These are phyloP conservation scores for Drosophila anomelani DNA, from an alignment of 2,888 invertebrate species.

Conservation along the genomic window DNA sequence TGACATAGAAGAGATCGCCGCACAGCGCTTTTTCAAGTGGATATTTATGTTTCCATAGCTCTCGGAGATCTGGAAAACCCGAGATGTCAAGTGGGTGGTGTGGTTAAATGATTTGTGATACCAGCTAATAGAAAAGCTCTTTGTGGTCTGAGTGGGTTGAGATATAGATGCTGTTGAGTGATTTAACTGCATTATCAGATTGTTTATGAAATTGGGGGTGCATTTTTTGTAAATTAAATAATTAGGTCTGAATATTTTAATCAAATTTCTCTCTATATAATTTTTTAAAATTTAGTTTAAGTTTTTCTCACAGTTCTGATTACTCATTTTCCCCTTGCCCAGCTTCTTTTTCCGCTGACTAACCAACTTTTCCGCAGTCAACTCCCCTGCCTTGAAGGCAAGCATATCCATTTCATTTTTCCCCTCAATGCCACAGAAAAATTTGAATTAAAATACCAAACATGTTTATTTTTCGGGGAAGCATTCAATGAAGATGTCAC, in stretches of 20 bases:
- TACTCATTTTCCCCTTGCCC: background rate
- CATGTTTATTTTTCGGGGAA: constrained; percentile 42
- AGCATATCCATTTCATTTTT: constrained; percentile 56
- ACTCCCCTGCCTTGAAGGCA: background rate
- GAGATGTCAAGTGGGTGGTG: constrained; percentile 49
- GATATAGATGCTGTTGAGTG: background rate
- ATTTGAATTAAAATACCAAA: constrained; percentile 74
- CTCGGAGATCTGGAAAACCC: constrained; percentile 50
- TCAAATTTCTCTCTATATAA: background rate
- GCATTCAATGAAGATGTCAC: constrained; percentile 31
- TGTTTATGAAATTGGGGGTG: background rate
- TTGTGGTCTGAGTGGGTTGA: constrained; percentile 23
- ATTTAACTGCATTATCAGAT: constrained; percentile 21
- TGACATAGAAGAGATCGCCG: constrained; percentile 4
- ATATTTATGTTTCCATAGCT: constrained; percentile 48
- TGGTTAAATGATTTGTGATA: constrained; percentile 24
- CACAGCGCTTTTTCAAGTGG: constrained; percentile 58
- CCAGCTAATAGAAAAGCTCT: constrained; percentile 40
- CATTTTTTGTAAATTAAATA: background rate
- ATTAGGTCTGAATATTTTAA: background rate
- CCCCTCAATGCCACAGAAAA: constrained; percentile 32
- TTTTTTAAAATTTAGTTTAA: background rate
- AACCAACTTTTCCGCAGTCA: constrained; percentile 8
- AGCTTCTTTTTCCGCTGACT: background rate
- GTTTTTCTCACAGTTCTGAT: background rate